Evolutionary conservation across 2,797 vertebrate species (phyloP).

Genomic region (Choloepus didactylus): DNA sequence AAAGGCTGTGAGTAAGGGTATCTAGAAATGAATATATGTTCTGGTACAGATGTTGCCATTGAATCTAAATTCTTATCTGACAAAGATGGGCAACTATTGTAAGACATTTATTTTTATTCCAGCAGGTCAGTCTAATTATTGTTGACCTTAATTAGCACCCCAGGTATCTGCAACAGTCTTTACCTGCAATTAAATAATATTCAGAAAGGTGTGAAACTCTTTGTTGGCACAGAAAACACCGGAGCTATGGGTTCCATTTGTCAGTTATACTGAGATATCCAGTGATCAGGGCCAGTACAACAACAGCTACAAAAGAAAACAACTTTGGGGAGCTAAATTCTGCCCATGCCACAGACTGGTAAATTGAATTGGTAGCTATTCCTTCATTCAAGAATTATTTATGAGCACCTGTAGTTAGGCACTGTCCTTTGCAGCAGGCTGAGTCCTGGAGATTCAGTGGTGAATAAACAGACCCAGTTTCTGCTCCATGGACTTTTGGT

Average conservation of each 20-base stretch:
- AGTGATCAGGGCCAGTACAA: neutral
- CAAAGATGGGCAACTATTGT: neutral
- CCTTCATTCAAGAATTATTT: neutral
- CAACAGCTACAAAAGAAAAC: neutral
- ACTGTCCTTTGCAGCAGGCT: too few species aligned
- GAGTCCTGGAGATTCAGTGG: neutral
- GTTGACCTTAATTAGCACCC: neutral
- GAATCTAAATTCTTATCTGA: neutral
- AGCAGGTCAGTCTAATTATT: neutral
- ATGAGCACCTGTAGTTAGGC: neutral
- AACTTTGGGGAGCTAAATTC: neutral
- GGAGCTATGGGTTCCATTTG: neutral
- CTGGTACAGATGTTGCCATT: neutral
- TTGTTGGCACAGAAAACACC: neutral
- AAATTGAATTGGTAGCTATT: neutral
- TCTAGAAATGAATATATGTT: neutral
- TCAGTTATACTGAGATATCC: neutral
- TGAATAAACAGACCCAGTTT: neutral
- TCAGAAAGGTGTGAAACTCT: constrained; percentile 45
- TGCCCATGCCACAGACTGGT: neutral
- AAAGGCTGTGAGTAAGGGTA: neutral
- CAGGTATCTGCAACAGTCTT: neutral
- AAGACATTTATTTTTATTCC: neutral
- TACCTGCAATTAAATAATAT: neutral
- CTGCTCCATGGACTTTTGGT: neutral